Evolutionary conservation across 2,113 vertebrate genomes (phyloP), one percentile per base, ranked within the genome.

Genomic region (Protobothrops flavoviridis): DNA sequence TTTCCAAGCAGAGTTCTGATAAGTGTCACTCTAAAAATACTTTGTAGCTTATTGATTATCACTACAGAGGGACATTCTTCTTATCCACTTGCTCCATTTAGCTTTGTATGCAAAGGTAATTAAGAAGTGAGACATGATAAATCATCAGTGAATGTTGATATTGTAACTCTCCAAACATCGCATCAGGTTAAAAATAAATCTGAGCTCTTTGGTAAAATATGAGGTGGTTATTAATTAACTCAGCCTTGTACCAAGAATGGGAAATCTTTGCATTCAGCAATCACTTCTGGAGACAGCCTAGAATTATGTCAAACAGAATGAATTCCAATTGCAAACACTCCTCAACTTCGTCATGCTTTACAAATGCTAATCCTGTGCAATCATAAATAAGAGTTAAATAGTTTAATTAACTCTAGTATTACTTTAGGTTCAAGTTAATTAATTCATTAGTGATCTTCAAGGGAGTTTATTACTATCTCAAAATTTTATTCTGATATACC

Each of bases 1-100:
- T 95, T 96, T 94, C 94, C 94, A 96, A 96, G 96, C 93, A 95
- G 90, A 94, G 91, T 48, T 93, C 93, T 53, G 52, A 95, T 95
- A 93, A 93, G 90, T 92, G 89, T 94, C 92, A 90, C 88, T 86
- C 92, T 95, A 93, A 95, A 93, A 96, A 95, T 89, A 88, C 93
- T 85, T 94, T 94, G 94, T 88, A 81, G 92, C 91, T 89, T 95
- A 96, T 87, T 94, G 94, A 96, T 95, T 91, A 96, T 94, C 85
- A 91, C 93, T 95, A 94, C n/a, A 88, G 93, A 94, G 92, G 93
- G 91, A 86, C 81, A 74, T 96, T 96, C 94, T 89, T 94, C 95
- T 97, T 95, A 61, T 85, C 89, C 5, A 52, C n/a, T 89, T 45
- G 94, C 89, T 43, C 88, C 3, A 59, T 56, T 29, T 92, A 95